A percentile compares a stretch with the other conserved stretches of the same genome.
These are phyloP conservation scores for Cynodonichthys magdalenae DNA, from an alignment of 2,797 vertebrate genomes.

Conservation along the genomic window DNA sequence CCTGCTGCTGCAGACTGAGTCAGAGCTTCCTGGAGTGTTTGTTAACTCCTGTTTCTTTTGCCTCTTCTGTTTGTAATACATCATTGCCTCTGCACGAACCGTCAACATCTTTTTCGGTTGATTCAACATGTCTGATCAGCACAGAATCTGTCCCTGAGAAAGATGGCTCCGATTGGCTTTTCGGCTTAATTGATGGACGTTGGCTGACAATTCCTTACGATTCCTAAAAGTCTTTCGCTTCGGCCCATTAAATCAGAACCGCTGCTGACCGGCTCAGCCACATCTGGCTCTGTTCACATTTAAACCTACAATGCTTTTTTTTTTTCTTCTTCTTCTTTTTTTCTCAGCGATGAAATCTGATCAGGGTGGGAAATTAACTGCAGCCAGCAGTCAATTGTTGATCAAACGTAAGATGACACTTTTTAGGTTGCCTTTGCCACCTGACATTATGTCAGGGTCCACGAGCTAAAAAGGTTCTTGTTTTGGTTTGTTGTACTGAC, in stretches of 20 bases:
- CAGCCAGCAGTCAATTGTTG: conserved; percentile 37
- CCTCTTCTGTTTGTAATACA: not conserved
- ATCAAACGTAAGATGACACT: conserved; percentile 28
- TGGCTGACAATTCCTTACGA: not conserved
- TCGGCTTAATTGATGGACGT: not conserved
- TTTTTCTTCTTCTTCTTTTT: too few species aligned
- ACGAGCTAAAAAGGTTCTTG: not conserved
- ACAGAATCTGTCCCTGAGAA: not conserved
- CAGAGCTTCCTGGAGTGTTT: not conserved
- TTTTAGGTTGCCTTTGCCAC: conserved; percentile 26
- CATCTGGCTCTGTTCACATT: conserved; percentile 35
- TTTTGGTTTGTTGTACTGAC: conserved; percentile 24
- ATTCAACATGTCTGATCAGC: not conserved
- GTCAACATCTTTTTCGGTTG: not conserved
- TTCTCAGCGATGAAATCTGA: conserved; percentile 45
- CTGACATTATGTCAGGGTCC: not conserved
- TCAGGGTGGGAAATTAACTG: conserved; percentile 46
- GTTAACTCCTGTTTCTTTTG: not conserved
- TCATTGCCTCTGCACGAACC: not conserved
- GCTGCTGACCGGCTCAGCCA: conserved; percentile 11
- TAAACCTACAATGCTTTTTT: conserved; percentile 27
- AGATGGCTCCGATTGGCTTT: not conserved
- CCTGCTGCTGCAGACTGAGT: not conserved
- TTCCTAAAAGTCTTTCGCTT: too few species aligned
- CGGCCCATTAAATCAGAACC: conserved; percentile 7